Base-by-base conservation (phyloP, 2,113 vertebrate genomes). In the Addax nasomaculatus region DNA sequence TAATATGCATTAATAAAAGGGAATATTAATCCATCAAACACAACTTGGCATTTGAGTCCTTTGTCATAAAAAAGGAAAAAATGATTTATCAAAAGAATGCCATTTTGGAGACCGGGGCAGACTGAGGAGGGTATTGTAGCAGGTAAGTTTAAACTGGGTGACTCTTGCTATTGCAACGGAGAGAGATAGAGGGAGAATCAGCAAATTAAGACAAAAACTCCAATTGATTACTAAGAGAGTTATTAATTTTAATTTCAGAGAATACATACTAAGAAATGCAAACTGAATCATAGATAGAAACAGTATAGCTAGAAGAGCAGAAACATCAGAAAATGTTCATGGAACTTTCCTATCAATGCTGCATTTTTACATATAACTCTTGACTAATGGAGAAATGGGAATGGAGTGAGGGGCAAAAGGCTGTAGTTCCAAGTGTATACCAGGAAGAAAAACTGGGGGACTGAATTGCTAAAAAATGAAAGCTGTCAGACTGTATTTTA, bases 21-120 rank as follows among this genome's bases (percentile, higher is more conserved):
- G 96, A 96, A 97, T 97, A 97, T 95, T 98, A 97, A 97, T 97
- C 97, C 43, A 39, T 98, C 98, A 97, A 97, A 98, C 80, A 98
- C 96, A 79, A 95, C 86, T 81, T 97, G 97, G 96, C 94, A 92
- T 93, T 89, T 97, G 90, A 98, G 90, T 91, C 89, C 98, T 97
- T 98, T 98, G 96, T 89, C 95, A 78, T 92, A 98, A 98, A 98
- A 33, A 98, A 58, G 55, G 7, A 81, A 70, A 83, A 90, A 85
- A n/a, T 47, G 43, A 47, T 51, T 93, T 83, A 39, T 49, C n/a
- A 5, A 86, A 58, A 27, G 29, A 83, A 47, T 84, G 51, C 17
- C 17, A 76, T 33, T 87, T 90, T 78, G 87, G n/a, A 17, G 25
- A 14, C 6, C 5, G 2, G 51, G 49, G 33, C 5, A 79, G 19